These are phyloP conservation scores for Eulemur rufifrons DNA, from an alignment of 2,113 vertebrate genomes.

Conservation along the genomic window DNA sequence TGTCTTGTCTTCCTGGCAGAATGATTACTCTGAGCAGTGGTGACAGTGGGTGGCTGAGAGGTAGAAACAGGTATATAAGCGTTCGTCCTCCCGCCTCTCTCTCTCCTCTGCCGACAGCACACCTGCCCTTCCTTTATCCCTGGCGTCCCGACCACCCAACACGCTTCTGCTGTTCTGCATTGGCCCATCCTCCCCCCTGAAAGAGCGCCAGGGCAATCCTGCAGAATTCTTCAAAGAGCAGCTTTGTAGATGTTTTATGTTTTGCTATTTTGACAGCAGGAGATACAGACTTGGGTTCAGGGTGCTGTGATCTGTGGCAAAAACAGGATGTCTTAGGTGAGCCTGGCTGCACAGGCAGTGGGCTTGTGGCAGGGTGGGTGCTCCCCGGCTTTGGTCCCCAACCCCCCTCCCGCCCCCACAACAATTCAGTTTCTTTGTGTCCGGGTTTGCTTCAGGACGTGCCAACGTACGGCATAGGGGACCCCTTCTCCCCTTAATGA, in stretches of 20 bases:
- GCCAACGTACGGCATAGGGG: neutral
- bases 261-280: constrained; percentile 19
- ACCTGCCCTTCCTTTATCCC: accelerated
- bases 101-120: accelerated
- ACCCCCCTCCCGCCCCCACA: neutral
- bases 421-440: neutral
- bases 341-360: neutral
- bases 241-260: neutral
- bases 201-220: neutral
- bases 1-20: neutral
- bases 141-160: neutral
- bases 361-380: constrained; percentile 30
- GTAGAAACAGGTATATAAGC: neutral
- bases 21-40: neutral
- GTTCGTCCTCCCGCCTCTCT: neutral
- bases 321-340: constrained; percentile 72
- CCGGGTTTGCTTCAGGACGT: neutral
- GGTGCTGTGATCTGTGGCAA: constrained; percentile 51
- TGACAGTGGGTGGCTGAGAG: neutral
- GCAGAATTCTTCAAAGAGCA: constrained; percentile 1
- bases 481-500: neutral
- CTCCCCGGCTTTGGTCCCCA: neutral
- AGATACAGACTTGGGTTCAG: neutral
- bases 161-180: neutral
- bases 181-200: neutral